Percentiles rank a stretch among this genome's conserved stretches.
Evolutionary conservation across 1,140 invertebrate genomes (phyloP).

Genomic region (Saxidomus purpurata): DNA sequence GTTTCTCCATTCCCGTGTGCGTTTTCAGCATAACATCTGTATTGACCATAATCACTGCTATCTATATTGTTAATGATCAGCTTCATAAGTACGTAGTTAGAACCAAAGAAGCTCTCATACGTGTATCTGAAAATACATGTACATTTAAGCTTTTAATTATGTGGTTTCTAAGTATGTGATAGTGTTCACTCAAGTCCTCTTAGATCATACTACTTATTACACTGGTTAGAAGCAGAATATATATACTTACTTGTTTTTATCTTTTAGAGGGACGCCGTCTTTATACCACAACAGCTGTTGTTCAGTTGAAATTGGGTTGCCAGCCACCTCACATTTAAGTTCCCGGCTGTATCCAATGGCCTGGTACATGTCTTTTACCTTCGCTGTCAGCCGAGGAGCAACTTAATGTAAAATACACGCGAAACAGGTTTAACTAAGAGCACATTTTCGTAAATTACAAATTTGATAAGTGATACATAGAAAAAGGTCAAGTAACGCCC

Average conservation of each 20-base stretch:
- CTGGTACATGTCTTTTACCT: background rate
- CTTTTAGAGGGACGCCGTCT: slow-evolving; percentile 24
- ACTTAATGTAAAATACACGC: slow-evolving; percentile 38
- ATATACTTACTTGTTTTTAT: slow-evolving; percentile 48
- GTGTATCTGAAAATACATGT: slow-evolving; percentile 36
- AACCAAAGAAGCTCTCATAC: slow-evolving; percentile 50
- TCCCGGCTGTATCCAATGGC: slow-evolving; percentile 42
- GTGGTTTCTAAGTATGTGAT: too few species aligned
- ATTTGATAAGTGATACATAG: too few species aligned
- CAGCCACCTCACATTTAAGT: slow-evolving; percentile 49
- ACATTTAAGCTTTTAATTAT: too few species aligned
- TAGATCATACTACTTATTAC: too few species aligned
- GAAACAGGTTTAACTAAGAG: too few species aligned
- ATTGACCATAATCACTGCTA: slow-evolving; percentile 40
- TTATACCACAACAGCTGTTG: slow-evolving; percentile 55
- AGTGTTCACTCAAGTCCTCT: too few species aligned
- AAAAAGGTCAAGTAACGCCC: too few species aligned
- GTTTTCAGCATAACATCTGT: slow-evolving; percentile 60
- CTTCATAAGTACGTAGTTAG: slow-evolving; percentile 62
- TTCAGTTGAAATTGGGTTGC: slow-evolving; percentile 49
- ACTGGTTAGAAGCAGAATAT: too few species aligned
- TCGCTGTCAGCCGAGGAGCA: background rate
- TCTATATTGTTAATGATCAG: slow-evolving; percentile 37
- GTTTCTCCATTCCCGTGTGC: slow-evolving; percentile 34
- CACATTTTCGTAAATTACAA: too few species aligned